A percentile compares a stretch with the other conserved stretches of the same genome.
These are phyloP conservation scores for Marcusenius ussheri DNA, from an alignment of 2,113 vertebrate genomes.

Conservation along the genomic window DNA sequence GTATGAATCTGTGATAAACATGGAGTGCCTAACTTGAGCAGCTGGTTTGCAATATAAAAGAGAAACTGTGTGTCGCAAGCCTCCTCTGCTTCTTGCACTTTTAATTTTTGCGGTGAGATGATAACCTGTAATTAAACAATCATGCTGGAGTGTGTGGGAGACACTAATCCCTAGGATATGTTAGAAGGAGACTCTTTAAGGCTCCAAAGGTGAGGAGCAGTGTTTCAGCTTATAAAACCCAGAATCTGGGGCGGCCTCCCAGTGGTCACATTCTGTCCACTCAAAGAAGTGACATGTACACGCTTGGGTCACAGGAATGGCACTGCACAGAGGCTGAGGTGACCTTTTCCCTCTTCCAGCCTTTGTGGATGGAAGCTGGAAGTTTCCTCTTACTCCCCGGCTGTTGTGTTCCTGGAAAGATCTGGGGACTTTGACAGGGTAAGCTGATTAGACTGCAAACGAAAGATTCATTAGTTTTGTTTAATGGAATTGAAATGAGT, in stretches of 20 bases:
- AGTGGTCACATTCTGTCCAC: background rate
- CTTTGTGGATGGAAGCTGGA: conserved; percentile 22
- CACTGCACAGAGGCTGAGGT: background rate
- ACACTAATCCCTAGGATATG: background rate
- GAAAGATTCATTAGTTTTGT: conserved; percentile 64
- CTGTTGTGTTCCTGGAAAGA: conserved; percentile 40
- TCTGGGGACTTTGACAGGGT: conserved; percentile 51
- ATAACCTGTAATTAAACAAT: background rate
- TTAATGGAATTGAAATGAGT: conserved; percentile 63
- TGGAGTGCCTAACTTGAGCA: background rate
- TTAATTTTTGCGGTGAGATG: background rate
- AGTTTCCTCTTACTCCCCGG: conserved; percentile 20
- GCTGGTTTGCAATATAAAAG: background rate
- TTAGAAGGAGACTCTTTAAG: background rate
- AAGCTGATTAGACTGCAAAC: conserved; percentile 58
- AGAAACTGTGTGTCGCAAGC: background rate
- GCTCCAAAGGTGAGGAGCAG: background rate
- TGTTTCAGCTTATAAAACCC: background rate
- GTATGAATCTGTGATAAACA: too few relatives aligned
- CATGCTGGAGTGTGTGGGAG: background rate
- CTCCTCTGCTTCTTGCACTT: background rate
- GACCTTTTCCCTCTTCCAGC: conserved; percentile 46
- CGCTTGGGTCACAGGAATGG: background rate
- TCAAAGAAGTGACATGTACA: background rate
- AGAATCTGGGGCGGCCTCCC: background rate